phyloP scores from a whole-genome alignment of 2,113 vertebrate species.

The Oreochromis spilurus region DNA sequence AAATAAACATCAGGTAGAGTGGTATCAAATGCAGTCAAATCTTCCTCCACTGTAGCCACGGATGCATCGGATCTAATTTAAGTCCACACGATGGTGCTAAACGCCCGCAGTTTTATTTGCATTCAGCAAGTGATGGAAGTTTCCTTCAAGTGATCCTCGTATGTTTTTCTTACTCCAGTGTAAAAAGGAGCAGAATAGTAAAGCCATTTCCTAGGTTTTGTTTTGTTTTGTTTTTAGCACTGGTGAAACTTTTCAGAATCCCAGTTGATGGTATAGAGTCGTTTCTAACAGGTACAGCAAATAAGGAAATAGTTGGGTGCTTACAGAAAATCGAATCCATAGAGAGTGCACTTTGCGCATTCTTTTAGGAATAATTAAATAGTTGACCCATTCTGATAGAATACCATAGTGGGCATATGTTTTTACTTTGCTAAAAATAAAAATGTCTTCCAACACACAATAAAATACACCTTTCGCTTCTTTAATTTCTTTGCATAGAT shows the following conservation, averaged over 20 bases:
- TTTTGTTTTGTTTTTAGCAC: accelerated
- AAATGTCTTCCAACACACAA: neutral
- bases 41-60: neutral
- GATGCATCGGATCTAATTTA: neutral
- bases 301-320: neutral
- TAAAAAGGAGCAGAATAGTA: neutral
- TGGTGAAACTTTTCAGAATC: neutral
- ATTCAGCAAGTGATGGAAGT: neutral
- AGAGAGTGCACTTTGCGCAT: neutral
- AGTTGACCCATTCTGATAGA: neutral
- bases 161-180: neutral
- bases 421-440: neutral
- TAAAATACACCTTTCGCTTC: neutral
- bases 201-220: neutral
- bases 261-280: neutral
- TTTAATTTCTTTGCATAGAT: neutral
- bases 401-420: neutral
- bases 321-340: neutral
- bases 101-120: neutral
- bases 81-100: constrained; percentile 44
- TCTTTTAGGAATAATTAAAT: neutral
- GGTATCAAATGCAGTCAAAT: neutral
- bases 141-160: neutral
- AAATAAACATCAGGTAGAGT: neutral
- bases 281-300: neutral